These are phyloP conservation scores for Thamnophis elegans DNA, from an alignment of 2,797 vertebrate genomes.

Conservation along the genomic window DNA sequence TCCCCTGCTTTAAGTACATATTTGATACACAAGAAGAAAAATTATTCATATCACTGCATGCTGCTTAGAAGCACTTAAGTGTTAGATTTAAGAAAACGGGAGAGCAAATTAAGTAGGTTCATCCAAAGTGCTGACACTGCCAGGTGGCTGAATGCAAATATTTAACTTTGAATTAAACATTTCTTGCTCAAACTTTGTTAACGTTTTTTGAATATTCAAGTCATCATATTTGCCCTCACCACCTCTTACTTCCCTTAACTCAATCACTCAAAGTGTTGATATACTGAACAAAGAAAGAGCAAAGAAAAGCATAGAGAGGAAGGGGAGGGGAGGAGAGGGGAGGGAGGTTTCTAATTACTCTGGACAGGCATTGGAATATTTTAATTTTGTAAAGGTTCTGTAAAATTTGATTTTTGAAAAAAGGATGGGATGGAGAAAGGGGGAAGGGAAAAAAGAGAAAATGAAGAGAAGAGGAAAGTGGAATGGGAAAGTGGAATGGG, in stretches of 20 bases:
- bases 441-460: not conserved
- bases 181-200: conserved; percentile 13
- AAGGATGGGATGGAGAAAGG: not conserved
- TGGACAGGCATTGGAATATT: not conserved
- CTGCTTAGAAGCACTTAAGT: not conserved
- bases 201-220: not conserved
- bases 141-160: not conserved
- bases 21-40: not conserved
- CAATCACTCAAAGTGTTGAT: not conserved
- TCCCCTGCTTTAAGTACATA: not conserved
- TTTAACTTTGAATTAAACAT: conserved; percentile 11
- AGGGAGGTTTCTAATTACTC: not conserved
- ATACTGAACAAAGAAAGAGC: not conserved
- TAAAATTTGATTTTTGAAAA: not conserved
- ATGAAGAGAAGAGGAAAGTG: no score
- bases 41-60: not conserved
- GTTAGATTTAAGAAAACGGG: not conserved
- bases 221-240: not conserved
- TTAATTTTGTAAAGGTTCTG: not conserved
- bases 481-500: no score
- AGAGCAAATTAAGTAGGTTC: not conserved
- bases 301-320: not conserved
- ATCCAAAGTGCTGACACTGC: not conserved
- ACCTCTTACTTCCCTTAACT: not conserved
- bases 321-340: not conserved